These are phyloP conservation scores for Solen grandis DNA, from an alignment of 1,140 invertebrate genomes.

Conservation along the genomic window DNA sequence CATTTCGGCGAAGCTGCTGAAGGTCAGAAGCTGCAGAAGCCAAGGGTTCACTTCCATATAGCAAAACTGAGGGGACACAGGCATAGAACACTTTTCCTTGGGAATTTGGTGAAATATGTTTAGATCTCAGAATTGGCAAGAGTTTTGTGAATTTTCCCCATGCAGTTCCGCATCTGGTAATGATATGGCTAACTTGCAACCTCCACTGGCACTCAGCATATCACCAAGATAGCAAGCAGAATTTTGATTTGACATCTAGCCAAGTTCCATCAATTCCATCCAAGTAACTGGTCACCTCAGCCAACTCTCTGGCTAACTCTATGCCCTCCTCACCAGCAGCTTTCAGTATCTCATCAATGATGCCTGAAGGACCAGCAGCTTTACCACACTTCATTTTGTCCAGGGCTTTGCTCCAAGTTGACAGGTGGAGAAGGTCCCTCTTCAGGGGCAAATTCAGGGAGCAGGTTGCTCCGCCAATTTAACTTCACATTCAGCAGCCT, in stretches of 20 bases:
- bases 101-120: too few relatives aligned
- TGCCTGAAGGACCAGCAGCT: conserved; percentile 17
- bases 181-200: too few relatives aligned
- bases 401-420: conserved; percentile 7
- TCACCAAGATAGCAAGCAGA: conserved; percentile 26
- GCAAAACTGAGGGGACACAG: too few relatives aligned
- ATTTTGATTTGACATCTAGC: conserved; percentile 9
- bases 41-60: too few relatives aligned
- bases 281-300: conserved; percentile 16
- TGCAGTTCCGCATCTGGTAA: too few relatives aligned
- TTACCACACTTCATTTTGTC: conserved; percentile 33
- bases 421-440: conserved; percentile 15
- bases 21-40: too few relatives aligned
- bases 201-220: conserved; percentile 14
- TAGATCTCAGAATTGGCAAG: too few relatives aligned
- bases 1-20: too few relatives aligned
- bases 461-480: conserved; percentile 19
- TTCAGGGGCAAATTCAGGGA: conserved; percentile 18
- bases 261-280: conserved; percentile 3
- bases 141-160: too few relatives aligned
- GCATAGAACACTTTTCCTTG: too few relatives aligned
- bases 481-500: conserved; percentile 25
- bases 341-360: conserved; percentile 45
- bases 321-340: conserved; percentile 34
- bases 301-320: conserved; percentile 5